Conservation (phyloP, 2,797 vertebrate species). For the Sylvilagus floridanus region DNA sequence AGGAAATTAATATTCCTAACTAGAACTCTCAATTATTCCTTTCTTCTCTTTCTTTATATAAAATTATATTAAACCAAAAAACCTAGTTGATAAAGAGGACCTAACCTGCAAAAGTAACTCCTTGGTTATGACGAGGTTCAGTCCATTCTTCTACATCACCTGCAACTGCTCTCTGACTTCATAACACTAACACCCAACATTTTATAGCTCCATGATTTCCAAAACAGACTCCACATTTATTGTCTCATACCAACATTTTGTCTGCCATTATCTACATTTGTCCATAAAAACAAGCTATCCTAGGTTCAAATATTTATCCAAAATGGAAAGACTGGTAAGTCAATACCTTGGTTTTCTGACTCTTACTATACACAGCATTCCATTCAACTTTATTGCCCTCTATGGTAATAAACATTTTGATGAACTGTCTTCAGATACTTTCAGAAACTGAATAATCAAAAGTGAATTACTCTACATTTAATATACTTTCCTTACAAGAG, state of each 20-base stretch:
- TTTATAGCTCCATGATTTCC: neutral
- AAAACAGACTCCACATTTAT: slow-evolving; percentile 21
- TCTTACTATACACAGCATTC: slow-evolving; percentile 19
- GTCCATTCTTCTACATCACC: slow-evolving; percentile 7
- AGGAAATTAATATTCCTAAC: slow-evolving; percentile 17
- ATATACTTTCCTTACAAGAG: slow-evolving; percentile 33
- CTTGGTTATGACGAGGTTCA: slow-evolving; percentile 20
- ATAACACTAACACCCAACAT: slow-evolving; percentile 18
- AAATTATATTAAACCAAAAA: slow-evolving; percentile 2
- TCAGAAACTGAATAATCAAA: slow-evolving; percentile 38
- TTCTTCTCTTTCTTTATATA: slow-evolving; percentile 1
- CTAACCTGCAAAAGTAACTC: slow-evolving; percentile 5
- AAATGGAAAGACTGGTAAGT: slow-evolving; percentile 45
- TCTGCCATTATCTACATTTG: neutral
- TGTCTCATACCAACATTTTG: neutral
- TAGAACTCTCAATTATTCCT: slow-evolving; percentile 31
- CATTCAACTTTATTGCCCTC: neutral
- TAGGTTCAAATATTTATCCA: slow-evolving; percentile 26
- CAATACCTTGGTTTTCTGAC: slow-evolving; percentile 13
- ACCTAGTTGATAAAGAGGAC: slow-evolving; percentile 7
- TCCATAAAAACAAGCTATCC: slow-evolving; percentile 11
- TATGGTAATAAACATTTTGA: slow-evolving; percentile 4
- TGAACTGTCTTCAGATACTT: slow-evolving; percentile 34
- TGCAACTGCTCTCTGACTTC: neutral
- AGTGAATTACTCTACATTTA: slow-evolving; percentile 31